These are phyloP conservation scores for Crypturellus tataupa DNA, from an alignment of 2,797 vertebrate species.

Conservation along the genomic window DNA sequence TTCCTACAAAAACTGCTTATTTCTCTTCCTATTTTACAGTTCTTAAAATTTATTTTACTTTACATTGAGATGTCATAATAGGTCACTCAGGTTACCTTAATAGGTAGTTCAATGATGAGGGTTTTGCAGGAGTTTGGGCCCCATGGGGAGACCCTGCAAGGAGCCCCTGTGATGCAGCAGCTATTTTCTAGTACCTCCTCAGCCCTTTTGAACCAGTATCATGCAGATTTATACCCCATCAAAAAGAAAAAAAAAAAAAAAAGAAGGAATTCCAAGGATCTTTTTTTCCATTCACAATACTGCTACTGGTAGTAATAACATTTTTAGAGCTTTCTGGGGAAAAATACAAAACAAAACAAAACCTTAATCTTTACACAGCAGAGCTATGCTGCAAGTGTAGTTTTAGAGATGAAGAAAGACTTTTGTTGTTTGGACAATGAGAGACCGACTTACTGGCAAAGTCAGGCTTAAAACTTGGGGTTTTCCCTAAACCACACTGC, in stretches of 20 bases:
- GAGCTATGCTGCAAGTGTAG: not conserved
- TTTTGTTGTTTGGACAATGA: not conserved
- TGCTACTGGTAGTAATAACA: not conserved
- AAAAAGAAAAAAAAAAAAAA: not conserved
- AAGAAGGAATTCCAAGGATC: not conserved
- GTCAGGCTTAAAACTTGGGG: not conserved
- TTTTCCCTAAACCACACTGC: not conserved
- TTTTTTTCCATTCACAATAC: rapidly evolving
- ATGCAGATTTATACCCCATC: not conserved
- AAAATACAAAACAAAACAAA: not conserved
- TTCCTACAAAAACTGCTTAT: not conserved
- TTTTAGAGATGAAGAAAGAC: not conserved
- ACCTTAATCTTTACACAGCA: not conserved
- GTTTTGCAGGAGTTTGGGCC: not conserved
- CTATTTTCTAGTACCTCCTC: not conserved
- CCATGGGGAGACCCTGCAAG: not conserved
- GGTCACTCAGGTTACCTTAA: not conserved
- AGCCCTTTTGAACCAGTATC: not conserved
- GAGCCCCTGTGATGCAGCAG: rapidly evolving
- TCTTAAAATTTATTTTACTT: not conserved
- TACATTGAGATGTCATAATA: not conserved
- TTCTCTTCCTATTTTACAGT: not conserved
- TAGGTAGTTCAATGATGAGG: not conserved
- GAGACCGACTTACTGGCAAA: not conserved
- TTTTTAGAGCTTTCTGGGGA: not conserved